Base-by-base conservation (phyloP, 2,888 invertebrate genomes). In the Micoletzkya japonica region DNA sequence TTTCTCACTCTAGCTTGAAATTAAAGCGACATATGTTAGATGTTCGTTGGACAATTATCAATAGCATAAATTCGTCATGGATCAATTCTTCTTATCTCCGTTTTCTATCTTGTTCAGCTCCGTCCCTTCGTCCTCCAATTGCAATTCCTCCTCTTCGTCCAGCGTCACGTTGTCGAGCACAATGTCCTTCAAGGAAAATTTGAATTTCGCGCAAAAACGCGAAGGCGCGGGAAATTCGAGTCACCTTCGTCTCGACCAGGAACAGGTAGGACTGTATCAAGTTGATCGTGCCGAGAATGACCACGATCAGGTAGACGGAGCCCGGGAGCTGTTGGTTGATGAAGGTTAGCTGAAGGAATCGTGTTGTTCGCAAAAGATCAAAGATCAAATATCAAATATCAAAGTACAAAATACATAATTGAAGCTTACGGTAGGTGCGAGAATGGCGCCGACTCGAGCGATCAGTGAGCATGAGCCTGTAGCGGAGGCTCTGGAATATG, bases 381-480 rank as follows among this genome's bases (percentile, higher is more conserved):
- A 34, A 56, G n/a, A 52, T n/a, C 52, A 58, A 58, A 58, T 32
- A 36, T 34, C 32, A 58, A 58, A 58, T n/a, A 56, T 56, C 28
- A 3, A 6, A 39, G 39, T 39, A 39, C 17, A 10, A 7, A 39
- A 10, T 17, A 39, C 7, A 7, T 10, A 39, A 17, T 39, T 39
- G 39, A 39, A 39, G 20, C 70, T 60, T 58, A 82, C 82, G 72
- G 74, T 61, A 14, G 84, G 84, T 20, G 84, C 81, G 37, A 81
- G 69, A 49, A 84, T 77, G 2, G 84, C 84, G 28, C 84, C 84
- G 52, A 82, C 71, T 59, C 84, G 72, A 4, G 83, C 84, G 7
- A 83, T 73, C 26, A 84, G 74, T 6, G 79, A 79, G 69, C 84
- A 84, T 3, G 79, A 76, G 36, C 83, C 83, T n/a, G 82, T 76